Conservation (phyloP, 2,113 vertebrate species). For the Gadus macrocephalus region DNA sequence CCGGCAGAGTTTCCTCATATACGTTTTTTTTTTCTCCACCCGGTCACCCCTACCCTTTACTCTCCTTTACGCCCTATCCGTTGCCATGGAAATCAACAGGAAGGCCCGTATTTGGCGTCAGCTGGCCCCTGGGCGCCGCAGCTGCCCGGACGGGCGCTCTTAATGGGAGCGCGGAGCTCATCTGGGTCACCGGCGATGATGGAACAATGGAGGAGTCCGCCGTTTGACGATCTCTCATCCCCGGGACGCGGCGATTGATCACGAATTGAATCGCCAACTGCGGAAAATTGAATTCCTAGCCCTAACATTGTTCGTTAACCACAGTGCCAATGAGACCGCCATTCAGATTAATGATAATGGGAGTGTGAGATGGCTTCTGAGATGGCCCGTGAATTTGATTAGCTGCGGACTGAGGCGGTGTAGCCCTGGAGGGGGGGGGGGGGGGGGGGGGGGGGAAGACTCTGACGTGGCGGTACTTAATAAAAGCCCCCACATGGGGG, state of each 20-base stretch:
- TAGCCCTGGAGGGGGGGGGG: conserved; percentile 49
- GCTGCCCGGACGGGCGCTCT: conserved; percentile 42
- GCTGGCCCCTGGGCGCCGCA: conserved; percentile 34
- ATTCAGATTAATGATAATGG: conserved; percentile 79
- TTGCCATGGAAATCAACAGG: conserved; percentile 21
- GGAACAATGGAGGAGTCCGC: conserved; percentile 61
- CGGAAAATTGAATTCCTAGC: conserved; percentile 76
- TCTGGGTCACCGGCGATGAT: conserved; percentile 64
- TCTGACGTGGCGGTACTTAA: conserved; percentile 73
- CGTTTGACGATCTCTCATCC: conserved; percentile 70
- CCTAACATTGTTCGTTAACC: conserved; percentile 79
- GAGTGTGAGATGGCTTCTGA: conserved; percentile 69
- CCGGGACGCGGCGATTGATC: conserved; percentile 70
- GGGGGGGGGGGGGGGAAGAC: conserved; percentile 55
- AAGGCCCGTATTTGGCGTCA: conserved; percentile 25
- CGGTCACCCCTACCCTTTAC: background rate
- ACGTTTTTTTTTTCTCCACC: conserved; percentile 16
- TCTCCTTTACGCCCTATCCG: conserved; percentile 8
- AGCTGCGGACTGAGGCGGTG: conserved; percentile 63
- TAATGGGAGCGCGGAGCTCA: conserved; percentile 70
- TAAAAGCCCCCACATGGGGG: conserved; percentile 68
- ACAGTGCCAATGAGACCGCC: conserved; percentile 75
- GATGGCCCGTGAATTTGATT: conserved; percentile 75
- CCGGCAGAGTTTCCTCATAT: conserved; percentile 27
- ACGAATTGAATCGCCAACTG: conserved; percentile 75